Base-by-base conservation (phyloP, 2,113 vertebrate species). In the Turdus rufiventris region DNA sequence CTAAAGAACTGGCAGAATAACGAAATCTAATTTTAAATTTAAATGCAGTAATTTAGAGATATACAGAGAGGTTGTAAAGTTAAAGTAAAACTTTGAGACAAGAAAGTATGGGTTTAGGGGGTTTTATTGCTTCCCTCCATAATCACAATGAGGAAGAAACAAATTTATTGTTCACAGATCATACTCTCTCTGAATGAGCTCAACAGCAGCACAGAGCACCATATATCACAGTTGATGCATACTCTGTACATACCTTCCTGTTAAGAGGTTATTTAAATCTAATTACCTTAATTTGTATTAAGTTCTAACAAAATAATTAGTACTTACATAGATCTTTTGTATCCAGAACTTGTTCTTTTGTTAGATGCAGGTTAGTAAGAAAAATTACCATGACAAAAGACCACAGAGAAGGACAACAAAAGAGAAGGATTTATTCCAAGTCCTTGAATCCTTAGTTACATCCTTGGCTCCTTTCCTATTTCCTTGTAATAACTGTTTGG, bases 361-460 rank as follows among this genome's bases (percentile, higher is more conserved):
- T 89, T 50, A 92, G 53, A 57, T 33, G 17, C 43, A 84, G 31
- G 25, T 45, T 53, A 92, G 68, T 62, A 51, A 81, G 61, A 61
- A 31, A 78, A 92, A 91, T 89, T 89, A 92, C 50, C 70, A 82
- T 73, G 34, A 95, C 56, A 85, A 91, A 91, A 81, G 65, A 63
- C 45, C 53, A 86, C 38, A 84, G 40, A 91, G 47, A 68, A 93
- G n/a, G 34, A 58, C 66, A 89, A 91, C 36, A 40, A 75, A 87
- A 92, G 36, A 81, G 15, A 25, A 5, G 0, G 10, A 62, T 65
- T 65, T 93, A 75, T 18, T 79, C 5, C 18, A 87, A 82, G 42
- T 54, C 81, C 57, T 76, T 54, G 34, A 89, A 75, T 89, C 50
- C 34, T 82, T n/a, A 65, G 47, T 87, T 82, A 87, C 26, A 57